Evolutionary conservation across 2,888 invertebrate genomes (phyloP), one percentile per base, ranked within the genome.

Genomic region (Oithona nana): DNA sequence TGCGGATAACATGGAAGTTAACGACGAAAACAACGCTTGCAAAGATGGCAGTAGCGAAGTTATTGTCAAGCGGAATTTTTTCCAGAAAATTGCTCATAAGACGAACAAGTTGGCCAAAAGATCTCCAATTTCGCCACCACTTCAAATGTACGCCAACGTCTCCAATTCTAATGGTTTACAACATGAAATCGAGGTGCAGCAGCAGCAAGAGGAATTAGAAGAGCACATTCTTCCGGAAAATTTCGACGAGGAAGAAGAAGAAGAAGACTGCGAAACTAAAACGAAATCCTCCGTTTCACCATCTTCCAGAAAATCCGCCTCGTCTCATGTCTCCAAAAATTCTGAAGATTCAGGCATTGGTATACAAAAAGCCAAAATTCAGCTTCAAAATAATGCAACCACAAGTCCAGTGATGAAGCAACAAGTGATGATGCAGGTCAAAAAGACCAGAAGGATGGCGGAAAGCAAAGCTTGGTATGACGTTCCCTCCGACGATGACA

Each of bases 381-480:
- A 54, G 24, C 26, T 26, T 16, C 26, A 24, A 26, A 13, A 54
- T 13, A 54, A 54, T 54, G 16, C 13, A 16, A 54, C 20, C 54
- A 4, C 26, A 26, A 26, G 54, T 3, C 20, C 20, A 24, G 26
- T 54, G 13, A 26, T 24, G 26, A 26, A 54, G 24, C 13, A 16
- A 2, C 54, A 20, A 16, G 6, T 20, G 24, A 54, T 16, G 20
- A 24, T 24, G 11, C 13, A 16, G 3, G 16, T 16, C 2, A 57
- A 29, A n/a, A 57, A 57, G 30, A 28, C 16, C n/a, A n/a, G n/a
- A n/a, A n/a, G n/a, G n/a, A n/a, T n/a, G n/a, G 22, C 22, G 1
- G 49, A 59, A 49, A 50, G 24, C 3, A 59, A 59, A 20, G 59
- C 59, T 48, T 59, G 59, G 59, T 59, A 59, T 26, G 59, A 59